Evolutionary conservation across 2,113 vertebrate genomes (phyloP).

Genomic region (Tragelaphus imberbis): DNA sequence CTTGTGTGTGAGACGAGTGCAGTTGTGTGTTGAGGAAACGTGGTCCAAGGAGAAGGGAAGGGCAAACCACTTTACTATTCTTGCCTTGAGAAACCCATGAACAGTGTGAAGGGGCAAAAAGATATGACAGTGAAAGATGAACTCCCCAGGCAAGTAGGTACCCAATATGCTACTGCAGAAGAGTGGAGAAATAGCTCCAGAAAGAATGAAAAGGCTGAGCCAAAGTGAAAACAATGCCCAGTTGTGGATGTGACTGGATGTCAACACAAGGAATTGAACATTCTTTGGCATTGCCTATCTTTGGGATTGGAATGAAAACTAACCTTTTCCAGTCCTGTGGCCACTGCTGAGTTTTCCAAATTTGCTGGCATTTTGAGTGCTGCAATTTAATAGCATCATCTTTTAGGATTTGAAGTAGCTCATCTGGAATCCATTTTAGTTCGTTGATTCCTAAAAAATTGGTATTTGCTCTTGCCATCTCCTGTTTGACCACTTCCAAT

Average conservation of each 20-base stretch:
- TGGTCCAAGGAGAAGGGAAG: no score
- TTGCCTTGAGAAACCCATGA: no score
- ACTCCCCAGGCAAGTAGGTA: no score
- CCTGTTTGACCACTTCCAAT: background rate
- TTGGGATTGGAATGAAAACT: background rate
- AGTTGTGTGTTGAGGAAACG: background rate
- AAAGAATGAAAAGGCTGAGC: no score
- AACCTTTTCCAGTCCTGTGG: background rate
- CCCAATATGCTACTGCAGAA: no score
- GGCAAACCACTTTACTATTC: no score
- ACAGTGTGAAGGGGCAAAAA: no score
- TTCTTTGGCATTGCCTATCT: background rate
- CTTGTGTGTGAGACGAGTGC: background rate
- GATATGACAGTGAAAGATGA: no score
- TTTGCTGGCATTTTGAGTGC: background rate
- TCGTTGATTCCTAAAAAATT: rapidly evolving
- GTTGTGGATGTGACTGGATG: no score
- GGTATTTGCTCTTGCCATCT: background rate
- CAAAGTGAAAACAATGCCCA: no score
- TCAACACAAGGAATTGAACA: background rate
- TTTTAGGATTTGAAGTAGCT: background rate
- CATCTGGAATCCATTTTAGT: background rate
- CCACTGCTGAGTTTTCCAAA: background rate
- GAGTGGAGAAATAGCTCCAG: no score
- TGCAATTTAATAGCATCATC: background rate